Percentiles rank a stretch among this genome's conserved stretches.
Evolutionary conservation across 2,888 invertebrate species (phyloP).

Genomic region (Lamellibrachia satsuma): DNA sequence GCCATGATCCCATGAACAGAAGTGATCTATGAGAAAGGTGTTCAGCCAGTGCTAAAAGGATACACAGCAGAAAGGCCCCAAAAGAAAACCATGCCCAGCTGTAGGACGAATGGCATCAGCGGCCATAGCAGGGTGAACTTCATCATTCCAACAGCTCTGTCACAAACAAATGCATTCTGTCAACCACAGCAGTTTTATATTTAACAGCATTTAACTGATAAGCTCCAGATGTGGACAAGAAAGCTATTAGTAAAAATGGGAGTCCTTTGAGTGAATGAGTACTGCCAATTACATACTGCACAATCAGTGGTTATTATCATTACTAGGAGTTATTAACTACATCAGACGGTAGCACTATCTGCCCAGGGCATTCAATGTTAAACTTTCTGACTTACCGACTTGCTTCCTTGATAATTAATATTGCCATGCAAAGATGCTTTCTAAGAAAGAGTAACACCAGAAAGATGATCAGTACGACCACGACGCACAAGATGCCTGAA

Average conservation of each 20-base stretch:
- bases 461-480: constrained; percentile 70
- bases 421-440: constrained; percentile 83
- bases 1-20: too few species aligned
- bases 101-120: constrained; percentile 85
- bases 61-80: constrained; percentile 74
- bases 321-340: not conserved
- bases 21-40: not conserved
- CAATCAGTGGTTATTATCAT: too few species aligned
- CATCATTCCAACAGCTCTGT: constrained; percentile 85
- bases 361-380: not conserved
- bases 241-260: too few species aligned
- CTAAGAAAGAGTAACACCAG: constrained; percentile 84
- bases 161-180: constrained; percentile 52
- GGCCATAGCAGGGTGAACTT: constrained; percentile 90
- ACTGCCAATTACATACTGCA: too few species aligned
- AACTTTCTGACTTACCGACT: constrained; percentile 66
- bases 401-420: constrained; percentile 89
- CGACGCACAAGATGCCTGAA: constrained; percentile 72
- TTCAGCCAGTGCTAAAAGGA: not conserved
- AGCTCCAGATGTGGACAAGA: too few species aligned
- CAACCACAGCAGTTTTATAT: not conserved
- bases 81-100: constrained; percentile 78
- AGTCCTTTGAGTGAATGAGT: too few species aligned
- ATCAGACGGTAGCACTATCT: not conserved
- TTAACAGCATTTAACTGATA: too few species aligned